phyloP scores from a whole-genome alignment of 2,888 invertebrate genomes.

The Drosophila borealis region DNA sequence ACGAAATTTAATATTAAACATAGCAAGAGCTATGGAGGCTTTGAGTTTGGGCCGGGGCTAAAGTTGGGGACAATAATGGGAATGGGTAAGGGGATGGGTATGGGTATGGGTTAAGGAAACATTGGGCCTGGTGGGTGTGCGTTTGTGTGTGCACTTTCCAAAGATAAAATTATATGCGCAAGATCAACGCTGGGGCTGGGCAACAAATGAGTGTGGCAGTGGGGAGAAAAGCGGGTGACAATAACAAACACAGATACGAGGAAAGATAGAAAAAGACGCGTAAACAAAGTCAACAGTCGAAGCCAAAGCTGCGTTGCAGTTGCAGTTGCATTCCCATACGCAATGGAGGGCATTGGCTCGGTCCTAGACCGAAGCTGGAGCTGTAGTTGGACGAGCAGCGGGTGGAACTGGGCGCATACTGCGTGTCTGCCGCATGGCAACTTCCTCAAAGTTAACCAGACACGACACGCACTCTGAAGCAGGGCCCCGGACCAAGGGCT shows the following conservation, averaged over 20 bases:
- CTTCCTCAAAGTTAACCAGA: constrained; percentile 51
- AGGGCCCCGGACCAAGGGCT: too few relatives aligned
- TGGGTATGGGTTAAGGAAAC: constrained; percentile 12
- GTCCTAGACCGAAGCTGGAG: constrained; percentile 9
- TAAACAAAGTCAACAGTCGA: constrained; percentile 42
- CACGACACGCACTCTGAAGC: constrained; percentile 31
- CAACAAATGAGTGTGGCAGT: constrained; percentile 1
- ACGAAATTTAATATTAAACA: constrained; percentile 47
- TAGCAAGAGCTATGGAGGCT: constrained; percentile 5
- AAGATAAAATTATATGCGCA: constrained; percentile 34
- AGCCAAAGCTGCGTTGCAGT: constrained; percentile 41
- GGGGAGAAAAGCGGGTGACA: constrained; percentile 10
- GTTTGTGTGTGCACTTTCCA: constrained; percentile 47
- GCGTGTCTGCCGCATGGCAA: constrained; percentile 46
- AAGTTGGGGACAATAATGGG: constrained; percentile 5
- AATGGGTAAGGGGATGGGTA: not conserved
- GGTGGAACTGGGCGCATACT: constrained; percentile 29
- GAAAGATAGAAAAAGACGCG: constrained; percentile 15
- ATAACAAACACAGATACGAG: constrained; percentile 14
- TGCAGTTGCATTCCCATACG: constrained; percentile 30
- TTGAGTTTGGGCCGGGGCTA: constrained; percentile 3
- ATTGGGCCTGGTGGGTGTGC: constrained; percentile 13
- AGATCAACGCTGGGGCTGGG: constrained; percentile 20
- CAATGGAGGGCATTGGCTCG: constrained; percentile 44
- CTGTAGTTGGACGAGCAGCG: constrained; percentile 10